A percentile compares a stretch with the other conserved stretches of the same genome.
phyloP scores from a whole-genome alignment of 2,113 vertebrate genomes.

The Sander lucioperca region DNA sequence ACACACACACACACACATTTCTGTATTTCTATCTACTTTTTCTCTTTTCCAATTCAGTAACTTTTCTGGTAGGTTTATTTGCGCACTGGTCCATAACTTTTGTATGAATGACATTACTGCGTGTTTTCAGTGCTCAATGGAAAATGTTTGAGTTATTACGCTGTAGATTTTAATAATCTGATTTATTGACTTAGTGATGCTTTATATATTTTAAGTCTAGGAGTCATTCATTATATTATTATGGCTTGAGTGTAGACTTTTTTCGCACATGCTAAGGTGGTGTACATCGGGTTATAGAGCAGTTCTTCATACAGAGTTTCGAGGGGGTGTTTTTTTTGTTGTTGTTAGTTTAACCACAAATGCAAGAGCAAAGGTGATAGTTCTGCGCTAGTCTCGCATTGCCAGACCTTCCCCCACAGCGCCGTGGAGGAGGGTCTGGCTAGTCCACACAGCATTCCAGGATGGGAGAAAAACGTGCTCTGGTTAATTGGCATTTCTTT shows the following conservation, averaged over 20 bases:
- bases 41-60: slow-evolving; percentile 31
- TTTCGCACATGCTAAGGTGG: neutral
- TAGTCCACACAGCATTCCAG: too few species aligned
- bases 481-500: too few species aligned
- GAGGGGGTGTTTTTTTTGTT: neutral
- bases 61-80: slow-evolving; percentile 33
- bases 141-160: slow-evolving; percentile 12
- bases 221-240: neutral
- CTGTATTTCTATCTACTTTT: neutral
- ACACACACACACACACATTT: slow-evolving; percentile 3
- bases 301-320: neutral
- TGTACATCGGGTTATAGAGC: neutral
- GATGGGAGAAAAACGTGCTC: too few species aligned
- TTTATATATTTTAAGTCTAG: too few species aligned
- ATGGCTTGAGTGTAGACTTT: neutral
- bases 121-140: neutral
- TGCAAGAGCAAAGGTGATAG: neutral
- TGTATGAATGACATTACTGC: slow-evolving; percentile 30
- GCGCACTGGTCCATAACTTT: slow-evolving; percentile 24
- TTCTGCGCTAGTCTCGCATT: too few species aligned
- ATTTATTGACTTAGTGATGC: neutral
- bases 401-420: too few species aligned
- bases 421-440: too few species aligned
- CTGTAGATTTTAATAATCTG: neutral
- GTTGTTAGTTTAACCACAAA: neutral